Conservation (phyloP, 2,888 invertebrate species). For the Xestia rhomboidea region DNA sequence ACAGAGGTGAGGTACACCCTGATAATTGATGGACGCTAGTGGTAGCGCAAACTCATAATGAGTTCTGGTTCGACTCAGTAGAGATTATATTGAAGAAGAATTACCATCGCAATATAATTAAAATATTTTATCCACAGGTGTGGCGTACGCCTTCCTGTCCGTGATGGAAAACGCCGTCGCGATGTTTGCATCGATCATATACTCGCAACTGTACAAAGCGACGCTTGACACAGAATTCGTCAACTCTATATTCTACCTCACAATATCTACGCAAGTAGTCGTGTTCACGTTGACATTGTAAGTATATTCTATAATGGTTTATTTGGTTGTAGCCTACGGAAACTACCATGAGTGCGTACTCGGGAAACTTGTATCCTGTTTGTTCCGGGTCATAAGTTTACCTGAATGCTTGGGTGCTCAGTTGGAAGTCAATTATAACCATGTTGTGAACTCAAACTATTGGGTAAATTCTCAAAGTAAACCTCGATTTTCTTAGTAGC, state of each 20-base stretch:
- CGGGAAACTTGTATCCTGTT: background rate
- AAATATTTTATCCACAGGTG: constrained; percentile 87
- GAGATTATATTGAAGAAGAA: background rate
- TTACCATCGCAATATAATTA: background rate
- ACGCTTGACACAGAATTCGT: constrained; percentile 90
- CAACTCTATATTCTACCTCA: constrained; percentile 93
- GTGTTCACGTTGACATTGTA: constrained; percentile 93
- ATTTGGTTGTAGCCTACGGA: background rate
- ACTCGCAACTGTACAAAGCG: constrained; percentile 93
- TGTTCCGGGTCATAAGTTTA: background rate
- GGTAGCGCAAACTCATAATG: background rate
- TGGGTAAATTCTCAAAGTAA: background rate
- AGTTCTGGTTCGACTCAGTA: background rate
- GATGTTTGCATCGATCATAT: constrained; percentile 93
- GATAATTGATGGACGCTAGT: background rate
- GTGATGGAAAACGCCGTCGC: constrained; percentile 96
- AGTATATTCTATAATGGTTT: constrained; percentile 80
- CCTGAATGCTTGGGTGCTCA: background rate
- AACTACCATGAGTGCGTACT: background rate
- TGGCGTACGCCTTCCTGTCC: constrained; percentile 94
- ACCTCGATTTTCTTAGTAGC: background rate
- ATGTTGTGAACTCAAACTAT: background rate
- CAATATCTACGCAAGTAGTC: constrained; percentile 92
- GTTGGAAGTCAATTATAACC: background rate
- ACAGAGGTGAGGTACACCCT: background rate